phyloP scores from a whole-genome alignment of 2,797 vertebrate genomes.

The Ficedula albicollis region DNA sequence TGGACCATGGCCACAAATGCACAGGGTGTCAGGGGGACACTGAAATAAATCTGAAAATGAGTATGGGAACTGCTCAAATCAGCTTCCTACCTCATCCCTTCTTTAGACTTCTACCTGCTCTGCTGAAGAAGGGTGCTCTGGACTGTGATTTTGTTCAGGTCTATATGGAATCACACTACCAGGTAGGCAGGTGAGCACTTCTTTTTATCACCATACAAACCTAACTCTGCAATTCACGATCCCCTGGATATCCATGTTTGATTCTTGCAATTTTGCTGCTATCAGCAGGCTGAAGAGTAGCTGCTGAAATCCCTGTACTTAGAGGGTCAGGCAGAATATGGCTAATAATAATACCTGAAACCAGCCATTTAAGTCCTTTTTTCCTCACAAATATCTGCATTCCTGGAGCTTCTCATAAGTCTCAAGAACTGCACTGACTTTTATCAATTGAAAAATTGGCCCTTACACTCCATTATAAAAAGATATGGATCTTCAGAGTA shows the following conservation, averaged over 20 bases:
- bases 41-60: neutral
- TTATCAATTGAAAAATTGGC: neutral
- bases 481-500: neutral
- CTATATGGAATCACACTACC: neutral
- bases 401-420: neutral
- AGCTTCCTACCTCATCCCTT: neutral
- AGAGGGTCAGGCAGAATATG: neutral
- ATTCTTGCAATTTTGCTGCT: neutral
- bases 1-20: neutral
- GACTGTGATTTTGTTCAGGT: neutral
- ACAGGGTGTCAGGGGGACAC: neutral
- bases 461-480: neutral
- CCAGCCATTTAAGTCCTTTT: neutral
- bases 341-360: neutral
- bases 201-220: neutral
- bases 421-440: neutral
- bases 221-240: accelerated
- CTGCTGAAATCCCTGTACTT: neutral
- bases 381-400: neutral
- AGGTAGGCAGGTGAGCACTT: neutral
- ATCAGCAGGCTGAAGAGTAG: neutral
- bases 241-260: neutral
- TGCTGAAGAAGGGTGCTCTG: neutral
- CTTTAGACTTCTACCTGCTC: neutral
- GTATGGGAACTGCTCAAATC: neutral